These are phyloP conservation scores for Amphipoea oculea DNA, from an alignment of 2,888 invertebrate species.

Conservation along the genomic window DNA sequence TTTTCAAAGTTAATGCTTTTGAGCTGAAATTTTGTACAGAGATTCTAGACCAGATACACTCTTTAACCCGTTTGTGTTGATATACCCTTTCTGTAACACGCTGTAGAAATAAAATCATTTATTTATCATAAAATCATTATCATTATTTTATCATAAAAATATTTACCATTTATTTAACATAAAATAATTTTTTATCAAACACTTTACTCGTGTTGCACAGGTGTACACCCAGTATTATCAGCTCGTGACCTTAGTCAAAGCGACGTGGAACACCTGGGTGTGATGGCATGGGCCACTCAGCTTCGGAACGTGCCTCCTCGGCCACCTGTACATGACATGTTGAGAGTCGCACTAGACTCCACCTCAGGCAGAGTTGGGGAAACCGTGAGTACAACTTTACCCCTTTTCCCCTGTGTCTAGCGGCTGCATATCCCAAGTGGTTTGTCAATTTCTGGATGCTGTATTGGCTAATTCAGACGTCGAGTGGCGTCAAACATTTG, in stretches of 20 bases:
- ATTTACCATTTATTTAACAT: not conserved
- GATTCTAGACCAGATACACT: no score
- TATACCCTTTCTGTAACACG: no score
- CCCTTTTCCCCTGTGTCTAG: not conserved
- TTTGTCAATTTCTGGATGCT: not conserved
- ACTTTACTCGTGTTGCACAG: constrained; percentile 75
- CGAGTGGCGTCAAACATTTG: not conserved
- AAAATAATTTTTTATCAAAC: not conserved
- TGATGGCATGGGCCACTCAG: constrained; percentile 99
- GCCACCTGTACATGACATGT: constrained; percentile 95
- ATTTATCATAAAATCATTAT: no score
- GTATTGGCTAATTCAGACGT: not conserved
- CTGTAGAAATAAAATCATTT: no score
- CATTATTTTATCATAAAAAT: no score
- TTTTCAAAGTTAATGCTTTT: no score
- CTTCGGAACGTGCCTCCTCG: constrained; percentile 97
- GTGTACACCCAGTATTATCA: constrained; percentile 96
- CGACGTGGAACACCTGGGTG: constrained; percentile 98
- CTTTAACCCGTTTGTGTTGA: no score
- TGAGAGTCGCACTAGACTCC: constrained; percentile 94
- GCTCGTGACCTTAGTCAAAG: constrained; percentile 98
- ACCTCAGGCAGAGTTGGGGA: constrained; percentile 96
- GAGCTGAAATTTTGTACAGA: no score
- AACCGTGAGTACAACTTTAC: constrained; percentile 91
- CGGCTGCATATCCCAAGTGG: not conserved